Evolutionary conservation across 2,888 invertebrate species (phyloP), one percentile per base, ranked within the genome.

Genomic region (Hedychridium roseum): DNA sequence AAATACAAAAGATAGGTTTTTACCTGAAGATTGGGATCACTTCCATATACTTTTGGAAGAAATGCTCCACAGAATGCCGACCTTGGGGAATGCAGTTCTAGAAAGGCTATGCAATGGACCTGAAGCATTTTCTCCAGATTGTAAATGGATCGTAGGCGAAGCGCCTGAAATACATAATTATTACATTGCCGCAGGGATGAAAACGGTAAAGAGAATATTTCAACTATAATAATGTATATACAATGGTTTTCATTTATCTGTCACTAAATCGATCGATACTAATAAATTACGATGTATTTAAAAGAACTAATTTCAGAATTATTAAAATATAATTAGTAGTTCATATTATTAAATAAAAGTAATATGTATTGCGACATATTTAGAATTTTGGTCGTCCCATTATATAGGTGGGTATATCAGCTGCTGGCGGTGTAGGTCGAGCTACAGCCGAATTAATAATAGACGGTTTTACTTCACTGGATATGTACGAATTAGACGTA

Each of bases 41-140:
- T 98, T 98, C 80, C 92, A 96, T 72, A 85, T 91, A 31, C 81
- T 97, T 32, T 83, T 98, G 20, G 92, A 94, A 62, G 88, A 94
- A 72, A 82, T 97, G 63, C 81, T 97, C 28, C 86, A 88, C 58
- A 85, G 97, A 16, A 88, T 95, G 49, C 97, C 98, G 0, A 80
- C 82, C 35, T 83, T 98, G 39, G 86, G 85, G 18, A 83, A 86
- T 34, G 90, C 91, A 0, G 82, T 86, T 5, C 83, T 96, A 11
- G 90, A 94, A 64, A 87, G 88, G 55, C 82, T 98, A 9, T 89
- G 89, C 66, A 95, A 95, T 72, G 91, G 93, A 0, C 89, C 96
- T 0, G 97, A 97, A 80, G 92, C 93, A 1, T 98, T 97, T 80
- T 95, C 97, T 2, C 97, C 98, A 0, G 98, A 99, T 76, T 94